Base-by-base conservation (phyloP, 2,888 invertebrate species). In the Myathropa florea region DNA sequence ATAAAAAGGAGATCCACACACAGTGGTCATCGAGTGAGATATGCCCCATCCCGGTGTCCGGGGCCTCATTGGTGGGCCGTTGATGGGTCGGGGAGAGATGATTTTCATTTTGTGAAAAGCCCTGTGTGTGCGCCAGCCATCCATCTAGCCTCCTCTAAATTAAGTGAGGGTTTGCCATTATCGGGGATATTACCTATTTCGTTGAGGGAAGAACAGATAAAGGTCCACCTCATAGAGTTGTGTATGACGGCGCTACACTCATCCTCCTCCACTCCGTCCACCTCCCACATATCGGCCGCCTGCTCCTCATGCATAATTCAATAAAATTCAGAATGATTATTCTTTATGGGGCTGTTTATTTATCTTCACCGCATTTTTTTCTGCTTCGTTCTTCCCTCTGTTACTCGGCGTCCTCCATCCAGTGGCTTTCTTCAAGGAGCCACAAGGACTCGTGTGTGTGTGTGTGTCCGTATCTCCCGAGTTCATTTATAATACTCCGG, bases 271-370 rank as follows among this genome's bases (percentile, higher is more conserved):
- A n/a, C n/a, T 46, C 46, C 18, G 18, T 3, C n/a, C 46, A n/a
- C 2, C 46, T n/a, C 46, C 46, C 46, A 46, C 46, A 23, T 26
- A 26, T 63, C 26, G 33, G 26, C 24, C 36, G 59, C 39, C 65
- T 26, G 60, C 55, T 55, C 24, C 91, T 91, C 92, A 92, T 92
- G 92, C 92, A 92, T 92, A 91, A 92, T 92, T 92, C 92, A 92
- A 90, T 91, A 91, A 92, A 92, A 91, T 91, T 92, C 92, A 90
- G 91, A 92, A 92, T 92, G 92, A 92, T 92, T 92, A 92, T 92
- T 92, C 92, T 92, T 92, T 92, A 92, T 92, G 92, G 91, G 92
- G 91, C 92, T 92, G 92, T 92, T 92, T 92, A 92, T 92, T 92
- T 92, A 92, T 92, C 91, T 92, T 90, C 92, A 91, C 90, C 91